Evolutionary conservation across 2,797 vertebrate genomes (phyloP), one percentile per base, ranked within the genome.

Genomic region (Bufotes viridis): DNA sequence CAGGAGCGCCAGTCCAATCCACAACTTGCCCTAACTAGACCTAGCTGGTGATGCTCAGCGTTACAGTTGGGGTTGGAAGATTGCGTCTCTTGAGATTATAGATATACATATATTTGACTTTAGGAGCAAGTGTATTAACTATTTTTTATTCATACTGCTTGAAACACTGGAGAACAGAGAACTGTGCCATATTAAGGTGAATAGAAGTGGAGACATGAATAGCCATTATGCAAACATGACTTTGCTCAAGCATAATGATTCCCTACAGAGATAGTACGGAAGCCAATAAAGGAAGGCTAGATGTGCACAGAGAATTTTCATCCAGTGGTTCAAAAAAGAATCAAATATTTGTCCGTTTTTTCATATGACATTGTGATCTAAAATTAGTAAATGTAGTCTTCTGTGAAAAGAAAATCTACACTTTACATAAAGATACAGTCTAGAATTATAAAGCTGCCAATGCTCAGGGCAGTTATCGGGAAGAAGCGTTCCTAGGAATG

Each of bases 181-280:
- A 34, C 26, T 70, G 67, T 70, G 26, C 26, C 9, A 34, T 70
- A 70, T 70, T 29, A 70, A 70, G 67, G 67, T 34, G 67, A 29
- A 70, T 17, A 70, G 26, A 70, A 29, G 67, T 26, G 29, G 26
- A 70, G 67, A 70, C 67, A 70, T 34, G 67, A 70, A 34, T 70
- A 70, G 67, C 67, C 67, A 70, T 70, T 70, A 70, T 70, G 67
- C 26, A 70, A 34, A 70, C 67, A 70, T 70, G 67, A 70, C 67
- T 15, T 69, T 70, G 67, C 26, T 70, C 14, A 70, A 70, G 67
- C 26, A 29, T 70, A 70, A 29, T 70, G 67, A 70, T 70, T 70
- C 67, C 67, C 67, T 15, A 70, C 14, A 70, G 67, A 70, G 67
- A 70, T 49, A 20, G 18, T 42, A 20, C 70, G 49, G 70, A 74